Evolutionary conservation across 92 coral and sea anemone genomes (phyloP), one percentile per base, ranked within the genome.

Genomic region (Siderastrea siderea): DNA sequence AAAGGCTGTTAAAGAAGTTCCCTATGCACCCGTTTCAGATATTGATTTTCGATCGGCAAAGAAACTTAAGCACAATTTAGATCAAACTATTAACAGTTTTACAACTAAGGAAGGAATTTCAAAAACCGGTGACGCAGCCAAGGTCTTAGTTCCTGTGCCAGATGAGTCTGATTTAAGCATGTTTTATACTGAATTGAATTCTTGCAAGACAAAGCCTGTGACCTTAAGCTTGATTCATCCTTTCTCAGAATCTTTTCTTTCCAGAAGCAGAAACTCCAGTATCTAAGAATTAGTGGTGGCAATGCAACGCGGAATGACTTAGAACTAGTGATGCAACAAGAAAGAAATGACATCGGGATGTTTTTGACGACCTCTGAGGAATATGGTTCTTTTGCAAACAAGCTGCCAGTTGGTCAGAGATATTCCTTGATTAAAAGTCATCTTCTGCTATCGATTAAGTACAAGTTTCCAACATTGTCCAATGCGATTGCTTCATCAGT

Each of bases 161-260:
- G 78, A 55, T 7, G 86, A 74, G 52, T 43, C 84, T 16, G 82
- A 91, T 60, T 65, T 86, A 64, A 69, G 46, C 63, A 73, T 47
- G 26, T 90, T 90, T 74, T 80, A 86, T 50, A 48, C 77, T 13
- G 48, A 90, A 78, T 78, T 86, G 59, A 93, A 90, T 83, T 71
- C 74, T 50, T 80, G 96, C 85, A 86, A 86, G 64, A 86, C 61
- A 14, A 93, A 91, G 84, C 80, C 91, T 70, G 91, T 84, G 59
- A 58, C 84, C 70, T 65, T 93, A 17, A 82, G 88, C 75, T 87
- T 93, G 83, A 75, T 87, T 47, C 70, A 83, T 45, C 94, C 96
- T 19, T 94, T 77, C 84, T 74, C 96, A 43, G 85, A 88, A 58
- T 7, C 80, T 53, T 91, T 91, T 91, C 81, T 88, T 80, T 52